phyloP scores from a whole-genome alignment of 2,888 invertebrate species.

The Tethea ocularis region DNA sequence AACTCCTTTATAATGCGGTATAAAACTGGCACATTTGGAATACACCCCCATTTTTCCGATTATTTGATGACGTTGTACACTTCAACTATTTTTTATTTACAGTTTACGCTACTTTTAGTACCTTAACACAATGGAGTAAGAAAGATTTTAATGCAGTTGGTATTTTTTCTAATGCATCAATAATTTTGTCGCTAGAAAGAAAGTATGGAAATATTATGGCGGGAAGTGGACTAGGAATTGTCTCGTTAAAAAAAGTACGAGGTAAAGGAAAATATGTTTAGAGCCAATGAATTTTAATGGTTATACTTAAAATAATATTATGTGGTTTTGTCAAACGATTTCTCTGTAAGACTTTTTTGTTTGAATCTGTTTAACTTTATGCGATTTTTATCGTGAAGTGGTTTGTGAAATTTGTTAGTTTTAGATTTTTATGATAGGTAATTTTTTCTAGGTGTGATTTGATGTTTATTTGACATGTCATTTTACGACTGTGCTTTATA shows the following conservation, averaged over 20 bases:
- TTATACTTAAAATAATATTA: slow-evolving; percentile 46
- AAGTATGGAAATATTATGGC: slow-evolving; percentile 77
- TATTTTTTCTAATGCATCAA: too few species aligned
- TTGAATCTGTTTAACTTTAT: slow-evolving; percentile 44
- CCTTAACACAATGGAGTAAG: slow-evolving; percentile 2
- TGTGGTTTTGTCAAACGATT: slow-evolving; percentile 27
- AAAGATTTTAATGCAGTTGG: neutral
- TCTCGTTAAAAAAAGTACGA: slow-evolving; percentile 63
- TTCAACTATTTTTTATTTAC: slow-evolving; percentile 12
- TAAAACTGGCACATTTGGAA: slow-evolving; percentile 68
- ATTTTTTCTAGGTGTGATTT: slow-evolving; percentile 7
- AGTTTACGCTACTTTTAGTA: neutral
- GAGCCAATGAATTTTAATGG: slow-evolving; percentile 75
- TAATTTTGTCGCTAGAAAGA: slow-evolving; percentile 27
- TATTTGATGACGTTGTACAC: slow-evolving; percentile 53
- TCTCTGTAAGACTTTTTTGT: slow-evolving; percentile 46
- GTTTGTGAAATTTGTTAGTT: slow-evolving; percentile 27
- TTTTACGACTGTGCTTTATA: slow-evolving; percentile 4
- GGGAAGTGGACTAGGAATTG: slow-evolving; percentile 77
- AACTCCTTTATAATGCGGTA: slow-evolving; percentile 54
- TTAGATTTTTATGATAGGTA: slow-evolving; percentile 10
- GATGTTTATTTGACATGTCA: slow-evolving; percentile 1
- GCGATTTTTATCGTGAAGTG: slow-evolving; percentile 40
- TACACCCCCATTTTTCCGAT: slow-evolving; percentile 60
- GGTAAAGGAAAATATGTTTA: slow-evolving; percentile 60